These are phyloP conservation scores for Globicephala melas DNA, from an alignment of 2,113 vertebrate species.

Conservation along the genomic window DNA sequence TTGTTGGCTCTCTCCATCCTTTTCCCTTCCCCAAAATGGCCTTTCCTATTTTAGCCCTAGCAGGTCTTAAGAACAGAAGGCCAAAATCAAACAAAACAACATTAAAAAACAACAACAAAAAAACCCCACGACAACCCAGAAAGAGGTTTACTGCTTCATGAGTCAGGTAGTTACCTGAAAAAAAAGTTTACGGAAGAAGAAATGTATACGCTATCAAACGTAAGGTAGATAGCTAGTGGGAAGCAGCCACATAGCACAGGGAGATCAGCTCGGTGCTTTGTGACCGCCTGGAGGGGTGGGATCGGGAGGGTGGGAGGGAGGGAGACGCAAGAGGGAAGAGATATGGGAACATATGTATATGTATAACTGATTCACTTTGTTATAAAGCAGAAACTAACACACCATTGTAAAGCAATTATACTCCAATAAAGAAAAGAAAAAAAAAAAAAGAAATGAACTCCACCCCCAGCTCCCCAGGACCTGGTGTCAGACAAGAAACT, in stretches of 20 bases:
- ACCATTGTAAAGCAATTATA: too few relatives aligned
- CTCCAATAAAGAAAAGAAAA: too few relatives aligned
- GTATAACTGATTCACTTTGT: too few relatives aligned
- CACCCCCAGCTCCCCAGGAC: rapidly evolving
- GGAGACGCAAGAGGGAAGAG: too few relatives aligned
- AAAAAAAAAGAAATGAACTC: background rate
- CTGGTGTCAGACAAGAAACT: background rate
- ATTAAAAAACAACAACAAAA: background rate
- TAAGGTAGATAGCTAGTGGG: too few relatives aligned
- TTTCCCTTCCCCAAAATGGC: constrained; percentile 5
- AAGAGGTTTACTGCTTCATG: background rate
- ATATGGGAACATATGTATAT: too few relatives aligned
- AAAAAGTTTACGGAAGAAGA: background rate
- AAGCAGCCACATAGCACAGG: too few relatives aligned
- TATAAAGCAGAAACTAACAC: too few relatives aligned
- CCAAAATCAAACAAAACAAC: background rate
- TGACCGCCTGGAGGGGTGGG: too few relatives aligned
- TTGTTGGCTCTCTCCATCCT: background rate
- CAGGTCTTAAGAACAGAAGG: background rate
- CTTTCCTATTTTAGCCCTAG: background rate
- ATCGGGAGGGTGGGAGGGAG: too few relatives aligned
- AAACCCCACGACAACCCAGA: background rate
- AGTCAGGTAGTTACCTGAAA: background rate
- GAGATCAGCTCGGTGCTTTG: too few relatives aligned
- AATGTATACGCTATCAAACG: too few relatives aligned